Conservation (phyloP, 2,113 vertebrate species). For the Astur gentilis region DNA sequence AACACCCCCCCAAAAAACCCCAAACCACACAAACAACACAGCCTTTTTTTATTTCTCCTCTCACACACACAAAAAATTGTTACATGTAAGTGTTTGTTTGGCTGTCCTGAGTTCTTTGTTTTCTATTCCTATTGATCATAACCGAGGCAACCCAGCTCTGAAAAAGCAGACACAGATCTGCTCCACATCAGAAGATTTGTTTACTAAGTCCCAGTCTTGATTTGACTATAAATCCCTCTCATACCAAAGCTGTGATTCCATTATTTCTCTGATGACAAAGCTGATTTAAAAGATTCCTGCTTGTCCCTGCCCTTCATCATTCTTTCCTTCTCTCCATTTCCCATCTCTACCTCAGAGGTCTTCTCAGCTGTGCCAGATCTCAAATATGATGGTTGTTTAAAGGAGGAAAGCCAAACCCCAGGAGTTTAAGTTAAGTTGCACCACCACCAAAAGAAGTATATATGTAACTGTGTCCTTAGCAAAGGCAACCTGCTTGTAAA, state of each 20-base stretch:
- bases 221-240: background rate
- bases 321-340: background rate
- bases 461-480: background rate
- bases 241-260: background rate
- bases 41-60: background rate
- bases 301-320: background rate
- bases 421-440: background rate
- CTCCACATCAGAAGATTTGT: background rate
- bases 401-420: background rate
- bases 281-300: background rate
- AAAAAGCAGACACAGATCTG: background rate
- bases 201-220: background rate
- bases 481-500: background rate
- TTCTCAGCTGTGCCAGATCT: background rate
- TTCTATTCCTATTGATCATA: background rate
- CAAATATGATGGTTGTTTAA: background rate
- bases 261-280: background rate
- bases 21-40: background rate
- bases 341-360: background rate
- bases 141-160: background rate
- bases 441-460: background rate
- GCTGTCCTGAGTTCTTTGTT: background rate
- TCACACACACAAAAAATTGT: background rate
- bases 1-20: background rate
- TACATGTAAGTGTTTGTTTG: background rate